phyloP scores from a whole-genome alignment of 30 jellyfish, hydroid and myxozoan species.

The Catostylus mosaicus region DNA sequence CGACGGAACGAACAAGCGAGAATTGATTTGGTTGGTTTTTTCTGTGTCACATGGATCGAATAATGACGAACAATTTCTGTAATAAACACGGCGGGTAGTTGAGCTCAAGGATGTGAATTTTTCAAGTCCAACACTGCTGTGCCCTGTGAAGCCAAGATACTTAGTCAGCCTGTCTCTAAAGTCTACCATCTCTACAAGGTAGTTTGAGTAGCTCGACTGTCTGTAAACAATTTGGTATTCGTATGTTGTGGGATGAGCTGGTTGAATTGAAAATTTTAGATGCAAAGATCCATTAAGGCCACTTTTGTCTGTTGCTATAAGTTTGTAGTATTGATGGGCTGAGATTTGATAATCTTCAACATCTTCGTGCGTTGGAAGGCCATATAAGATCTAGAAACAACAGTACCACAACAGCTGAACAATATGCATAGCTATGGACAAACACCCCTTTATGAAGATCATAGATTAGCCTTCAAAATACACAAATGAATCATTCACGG shows the following conservation, averaged over 20 bases:
- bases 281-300: constrained; percentile 56
- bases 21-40: constrained; percentile 19
- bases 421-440: too few relatives aligned
- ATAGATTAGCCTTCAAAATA: too few relatives aligned
- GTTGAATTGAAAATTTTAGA: constrained; percentile 20
- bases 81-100: constrained; percentile 16
- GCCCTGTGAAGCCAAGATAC: constrained; percentile 5
- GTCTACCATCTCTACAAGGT: constrained; percentile 17
- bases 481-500: too few relatives aligned
- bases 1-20: constrained; percentile 10
- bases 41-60: constrained; percentile 68
- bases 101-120: neutral
- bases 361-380: constrained; percentile 43
- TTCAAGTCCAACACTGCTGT: constrained; percentile 14
- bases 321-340: constrained; percentile 32
- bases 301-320: constrained; percentile 70
- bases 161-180: constrained; percentile 15
- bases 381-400: constrained; percentile 32
- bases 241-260: constrained; percentile 26
- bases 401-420: too few relatives aligned
- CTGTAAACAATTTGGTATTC: constrained; percentile 24
- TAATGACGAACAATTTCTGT: constrained; percentile 54
- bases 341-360: constrained; percentile 14
- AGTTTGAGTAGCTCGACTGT: constrained; percentile 1
- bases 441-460: too few relatives aligned